Evolutionary conservation across 2,113 vertebrate species (phyloP), one percentile per base, ranked within the genome.

Genomic region (Leptodactylus fuscus): DNA sequence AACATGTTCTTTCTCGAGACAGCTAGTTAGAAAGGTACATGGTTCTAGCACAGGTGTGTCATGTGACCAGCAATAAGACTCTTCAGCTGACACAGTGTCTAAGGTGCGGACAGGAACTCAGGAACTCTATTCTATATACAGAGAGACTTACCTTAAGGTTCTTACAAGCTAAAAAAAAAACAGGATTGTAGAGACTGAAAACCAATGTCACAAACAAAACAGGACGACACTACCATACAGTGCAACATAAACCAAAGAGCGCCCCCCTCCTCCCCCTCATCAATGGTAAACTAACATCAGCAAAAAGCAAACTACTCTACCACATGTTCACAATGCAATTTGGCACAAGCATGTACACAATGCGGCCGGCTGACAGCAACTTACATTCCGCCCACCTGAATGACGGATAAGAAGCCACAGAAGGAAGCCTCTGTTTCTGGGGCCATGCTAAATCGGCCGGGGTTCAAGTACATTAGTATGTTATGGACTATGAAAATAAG

Each of bases 301-400:
- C 15, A 49, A 20, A 41, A n/a, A 75, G 70, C 70, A 73, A 75
- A 83, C 70, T 22, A 34, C 53, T 75, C 38, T 62, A 58, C 36
- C 70, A 83, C 36, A 83, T 83, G 82, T 62, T 83, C 82, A 75
- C 82, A 32, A 75, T 60, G 70, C 81, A 62, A 22, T 82, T 58
- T 82, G 81, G 81, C 81, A 58, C 29, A 36, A 49, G 20, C 18
- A 16, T 58, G 20, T 74, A 55, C 36, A 83, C 53, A 75, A 46
- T n/a, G 13, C 16, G 13, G 70, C 48, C 49, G n/a, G 81, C 69
- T 32, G 69, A 74, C n/a, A 75, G 53, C 76, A 71, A 75, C 53
- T 53, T 7, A 5, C 22, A 58, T 22, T 51, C 38, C 51, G 76
- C 82, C 82, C 82, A 83, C 53, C 82, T 75, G 82, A 69, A 69